These are phyloP conservation scores for Poecilia velifera DNA, from an alignment of 2,797 vertebrate genomes.

Conservation along the genomic window DNA sequence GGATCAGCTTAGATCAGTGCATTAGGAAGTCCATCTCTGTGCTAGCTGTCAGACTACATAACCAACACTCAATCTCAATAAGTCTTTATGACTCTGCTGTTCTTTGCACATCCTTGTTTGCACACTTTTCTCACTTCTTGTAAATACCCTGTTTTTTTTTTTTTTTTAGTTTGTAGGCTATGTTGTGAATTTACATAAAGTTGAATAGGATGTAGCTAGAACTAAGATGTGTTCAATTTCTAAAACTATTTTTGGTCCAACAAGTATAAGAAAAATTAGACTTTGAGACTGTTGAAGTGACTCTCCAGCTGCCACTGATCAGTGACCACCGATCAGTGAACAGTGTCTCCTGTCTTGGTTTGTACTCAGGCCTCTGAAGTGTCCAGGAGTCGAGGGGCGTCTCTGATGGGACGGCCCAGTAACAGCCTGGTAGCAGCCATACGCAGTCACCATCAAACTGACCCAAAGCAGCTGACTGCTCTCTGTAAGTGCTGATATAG, in stretches of 20 bases:
- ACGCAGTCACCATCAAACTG: conserved; percentile 88
- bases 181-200: too few relatives aligned
- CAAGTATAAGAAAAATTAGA: neutral
- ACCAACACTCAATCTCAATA: too few relatives aligned
- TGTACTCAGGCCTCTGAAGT: conserved; percentile 91
- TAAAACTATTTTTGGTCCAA: neutral
- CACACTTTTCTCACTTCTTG: too few relatives aligned
- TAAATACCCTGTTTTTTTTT: too few relatives aligned
- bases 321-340: neutral
- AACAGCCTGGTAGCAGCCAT: conserved; percentile 92
- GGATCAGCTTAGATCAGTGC: too few relatives aligned
- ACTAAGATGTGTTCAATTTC: neutral
- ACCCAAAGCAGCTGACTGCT: conserved; percentile 85
- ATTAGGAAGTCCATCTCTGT: too few relatives aligned
- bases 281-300: neutral
- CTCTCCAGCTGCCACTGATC: neutral
- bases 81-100: too few relatives aligned
- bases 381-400: conserved; percentile 90
- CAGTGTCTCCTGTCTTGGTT: conserved; percentile 1
- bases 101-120: too few relatives aligned
- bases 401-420: conserved; percentile 87
- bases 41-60: too few relatives aligned
- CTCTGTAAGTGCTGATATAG: conserved; percentile 52
- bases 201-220: too few relatives aligned
- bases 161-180: too few relatives aligned